A percentile compares a stretch with the other conserved stretches of the same genome.
Conservation (phyloP, 2,797 vertebrate genomes). For the Poecilia gillii region DNA sequence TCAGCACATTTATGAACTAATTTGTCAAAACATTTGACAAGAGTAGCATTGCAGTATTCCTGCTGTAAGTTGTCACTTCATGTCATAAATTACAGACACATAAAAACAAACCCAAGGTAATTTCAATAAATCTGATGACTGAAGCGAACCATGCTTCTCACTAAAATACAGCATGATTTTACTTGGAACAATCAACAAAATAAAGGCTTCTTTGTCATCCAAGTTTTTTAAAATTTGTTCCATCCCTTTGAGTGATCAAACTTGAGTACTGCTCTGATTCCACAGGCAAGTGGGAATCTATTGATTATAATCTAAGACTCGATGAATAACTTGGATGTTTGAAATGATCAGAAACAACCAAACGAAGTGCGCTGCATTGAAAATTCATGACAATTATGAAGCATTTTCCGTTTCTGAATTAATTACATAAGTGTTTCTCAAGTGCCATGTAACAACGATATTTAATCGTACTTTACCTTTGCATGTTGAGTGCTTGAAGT, state of each 20-base stretch:
- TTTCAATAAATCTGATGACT: not conserved
- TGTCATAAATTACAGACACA: not conserved
- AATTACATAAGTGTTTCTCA: not conserved
- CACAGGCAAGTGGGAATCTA: not conserved
- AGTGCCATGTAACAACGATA: not conserved
- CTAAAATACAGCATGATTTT: not conserved
- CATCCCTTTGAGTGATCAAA: not conserved
- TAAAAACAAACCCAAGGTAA: not conserved
- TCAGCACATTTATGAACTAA: not conserved
- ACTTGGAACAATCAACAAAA: not conserved
- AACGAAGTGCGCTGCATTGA: not conserved
- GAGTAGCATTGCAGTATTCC: not conserved
- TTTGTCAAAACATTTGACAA: not conserved
- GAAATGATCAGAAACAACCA: not conserved
- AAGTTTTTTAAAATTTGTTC: not conserved
- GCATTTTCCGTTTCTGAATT: not conserved
- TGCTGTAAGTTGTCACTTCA: not conserved
- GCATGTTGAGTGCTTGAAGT: not conserved
- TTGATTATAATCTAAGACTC: not conserved
- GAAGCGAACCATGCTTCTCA: not conserved
- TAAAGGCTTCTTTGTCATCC: not conserved
- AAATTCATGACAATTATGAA: not conserved
- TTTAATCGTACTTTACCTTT: not conserved
- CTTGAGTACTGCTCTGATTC: not conserved
- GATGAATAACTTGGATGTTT: not conserved